Percentiles rank a stretch among this genome's conserved stretches.
Conservation (phyloP, 2,113 vertebrate species). For the Nicator chloris region DNA sequence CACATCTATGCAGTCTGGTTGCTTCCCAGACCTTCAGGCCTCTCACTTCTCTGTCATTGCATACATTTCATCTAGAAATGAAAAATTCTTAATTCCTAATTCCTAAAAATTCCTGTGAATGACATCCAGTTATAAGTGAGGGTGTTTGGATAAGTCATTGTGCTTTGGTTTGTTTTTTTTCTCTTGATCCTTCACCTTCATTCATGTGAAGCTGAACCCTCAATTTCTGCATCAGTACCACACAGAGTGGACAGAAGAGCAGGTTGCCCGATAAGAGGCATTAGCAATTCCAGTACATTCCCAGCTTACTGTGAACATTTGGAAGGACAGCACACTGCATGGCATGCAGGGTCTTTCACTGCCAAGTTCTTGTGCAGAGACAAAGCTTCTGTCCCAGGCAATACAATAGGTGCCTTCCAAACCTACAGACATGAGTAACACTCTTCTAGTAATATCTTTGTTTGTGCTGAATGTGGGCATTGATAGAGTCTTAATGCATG, state of each 20-base stretch:
- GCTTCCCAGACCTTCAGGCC: neutral
- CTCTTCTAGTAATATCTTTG: neutral
- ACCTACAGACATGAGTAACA: neutral
- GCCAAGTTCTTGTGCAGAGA: neutral
- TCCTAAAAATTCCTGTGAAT: too few relatives aligned
- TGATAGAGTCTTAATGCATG: neutral
- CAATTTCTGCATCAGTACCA: rapidly evolving
- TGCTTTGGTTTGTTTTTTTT: neutral
- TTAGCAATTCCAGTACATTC: neutral
- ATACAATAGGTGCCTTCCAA: neutral
- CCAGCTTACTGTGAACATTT: neutral
- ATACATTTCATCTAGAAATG: neutral
- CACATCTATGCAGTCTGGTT: neutral
- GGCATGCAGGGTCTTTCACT: neutral
- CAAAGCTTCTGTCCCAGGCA: neutral
- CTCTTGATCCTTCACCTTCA: neutral
- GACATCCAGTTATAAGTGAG: neutral
- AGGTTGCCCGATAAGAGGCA: rapidly evolving
- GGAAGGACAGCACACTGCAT: neutral
- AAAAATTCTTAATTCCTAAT: neutral
- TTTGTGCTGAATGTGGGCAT: neutral
- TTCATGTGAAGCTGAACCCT: neutral
- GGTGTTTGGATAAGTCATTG: neutral
- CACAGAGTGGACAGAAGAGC: neutral
- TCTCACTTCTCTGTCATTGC: neutral